Base-by-base conservation (phyloP, 1,140 invertebrate genomes). In the Drosophila ficusphila region DNA sequence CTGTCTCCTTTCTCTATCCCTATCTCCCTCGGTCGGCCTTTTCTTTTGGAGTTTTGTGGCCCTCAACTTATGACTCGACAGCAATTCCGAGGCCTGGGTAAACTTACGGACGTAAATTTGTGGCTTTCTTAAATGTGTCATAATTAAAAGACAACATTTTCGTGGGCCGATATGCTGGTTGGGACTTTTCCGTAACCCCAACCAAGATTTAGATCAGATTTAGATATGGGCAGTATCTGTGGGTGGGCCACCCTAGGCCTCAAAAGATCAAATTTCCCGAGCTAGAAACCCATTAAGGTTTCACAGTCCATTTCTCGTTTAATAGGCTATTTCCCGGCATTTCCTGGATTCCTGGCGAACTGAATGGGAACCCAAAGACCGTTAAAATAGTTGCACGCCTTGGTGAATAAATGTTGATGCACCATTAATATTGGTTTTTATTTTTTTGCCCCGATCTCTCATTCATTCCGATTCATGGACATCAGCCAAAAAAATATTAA, bases 41-140 rank as follows among this genome's bases (percentile, higher is more conserved):
- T 51, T 48, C 53, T 21, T 70, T 78, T 73, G 68, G 51, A 58
- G 65, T 71, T 71, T 52, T 29, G 38, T 33, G 16, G 65, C 44
- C 53, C 34, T 61, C 38, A 36, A 52, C 60, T 51, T 54, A 64
- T 74, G 76, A 79, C 76, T 79, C 48, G 68, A 58, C 77, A 65
- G 53, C 79, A 49, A 42, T 65, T 64, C 71, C 33, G 42, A 65
- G 33, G 23, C 58, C 52, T 23, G 34, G 53, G 49, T 58, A 39
- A 36, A 64, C 69, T 74, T 33, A 33, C 14, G 41, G 34, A 52
- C 75, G 34, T 79, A 74, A 57, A 69, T 61, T 65, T 60, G 41
- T 49, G 49, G 73, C 65, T 82, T 82, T 82, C 75, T 39, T 73
- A 75, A 82, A 74, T 78, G 75, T 82, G 75, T 72, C 74, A 78